These are phyloP conservation scores for Sitophilus oryzae DNA, from an alignment of 1,140 invertebrate species.

Conservation along the genomic window DNA sequence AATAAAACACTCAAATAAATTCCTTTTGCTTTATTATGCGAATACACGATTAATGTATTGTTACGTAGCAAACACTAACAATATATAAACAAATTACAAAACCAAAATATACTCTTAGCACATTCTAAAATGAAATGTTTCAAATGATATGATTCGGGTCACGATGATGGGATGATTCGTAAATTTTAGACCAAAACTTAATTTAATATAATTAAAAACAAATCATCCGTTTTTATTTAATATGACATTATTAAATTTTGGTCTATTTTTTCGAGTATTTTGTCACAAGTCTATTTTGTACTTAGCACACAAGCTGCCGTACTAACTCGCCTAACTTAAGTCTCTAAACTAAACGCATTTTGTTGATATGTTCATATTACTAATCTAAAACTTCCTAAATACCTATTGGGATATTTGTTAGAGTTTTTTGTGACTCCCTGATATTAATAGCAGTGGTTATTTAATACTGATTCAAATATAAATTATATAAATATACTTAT, in stretches of 20 bases:
- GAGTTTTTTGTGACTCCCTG: background rate
- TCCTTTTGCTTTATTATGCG: background rate
- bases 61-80: slow-evolving; percentile 7
- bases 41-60: background rate
- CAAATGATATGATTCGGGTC: slow-evolving; percentile 11
- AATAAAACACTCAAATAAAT: background rate
- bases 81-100: background rate
- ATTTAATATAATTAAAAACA: slow-evolving; percentile 1
- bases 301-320: background rate
- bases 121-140: slow-evolving; percentile 17
- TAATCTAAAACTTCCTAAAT: background rate
- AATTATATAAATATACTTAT: background rate
- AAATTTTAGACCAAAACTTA: background rate
- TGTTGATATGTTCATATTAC: background rate
- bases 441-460: background rate
- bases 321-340: background rate
- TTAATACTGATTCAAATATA: background rate
- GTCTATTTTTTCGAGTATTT: background rate
- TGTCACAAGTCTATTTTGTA: slow-evolving; percentile 1
- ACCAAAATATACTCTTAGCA: slow-evolving; percentile 9
- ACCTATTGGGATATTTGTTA: background rate
- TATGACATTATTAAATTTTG: background rate
- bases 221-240: background rate
- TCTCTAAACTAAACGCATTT: background rate
- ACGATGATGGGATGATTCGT: background rate